These are phyloP conservation scores for Archivesica marissinica DNA, from an alignment of 1,140 invertebrate genomes.

Conservation along the genomic window DNA sequence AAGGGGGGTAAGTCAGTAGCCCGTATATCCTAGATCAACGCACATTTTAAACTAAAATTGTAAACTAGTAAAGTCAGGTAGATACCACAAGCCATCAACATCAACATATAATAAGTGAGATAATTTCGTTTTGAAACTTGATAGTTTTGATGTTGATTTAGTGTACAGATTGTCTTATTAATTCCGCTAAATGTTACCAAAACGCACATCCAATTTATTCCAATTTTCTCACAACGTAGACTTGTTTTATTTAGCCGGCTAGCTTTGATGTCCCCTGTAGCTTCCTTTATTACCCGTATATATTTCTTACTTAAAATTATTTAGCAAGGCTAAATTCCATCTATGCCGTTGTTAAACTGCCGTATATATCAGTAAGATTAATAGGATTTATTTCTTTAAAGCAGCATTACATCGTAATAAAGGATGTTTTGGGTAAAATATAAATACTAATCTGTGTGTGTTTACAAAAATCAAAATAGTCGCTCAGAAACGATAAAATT, in stretches of 20 bases:
- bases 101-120: background rate
- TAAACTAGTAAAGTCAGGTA: too few relatives aligned
- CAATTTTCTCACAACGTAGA: slow-evolving; percentile 35
- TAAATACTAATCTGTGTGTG: too few relatives aligned
- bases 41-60: too few relatives aligned
- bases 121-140: background rate
- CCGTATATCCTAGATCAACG: too few relatives aligned
- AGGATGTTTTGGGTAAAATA: too few relatives aligned
- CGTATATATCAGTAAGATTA: slow-evolving; percentile 25
- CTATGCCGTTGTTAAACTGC: slow-evolving; percentile 18
- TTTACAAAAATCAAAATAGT: too few relatives aligned
- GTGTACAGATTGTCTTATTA: slow-evolving; percentile 35
- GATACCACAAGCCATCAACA: too few relatives aligned
- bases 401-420: too few relatives aligned
- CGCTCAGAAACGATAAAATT: too few relatives aligned
- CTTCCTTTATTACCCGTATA: background rate
- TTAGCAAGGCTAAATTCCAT: slow-evolving; percentile 2
- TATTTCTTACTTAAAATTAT: slow-evolving; percentile 15
- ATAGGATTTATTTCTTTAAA: background rate
- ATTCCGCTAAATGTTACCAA: slow-evolving; percentile 41
- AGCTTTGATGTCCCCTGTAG: slow-evolving; percentile 41
- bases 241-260: background rate
- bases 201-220: slow-evolving; percentile 30
- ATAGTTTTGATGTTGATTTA: slow-evolving; percentile 46
- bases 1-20: too few relatives aligned